phyloP scores from a whole-genome alignment of 92 coral and sea anemone genomes.

The Hydrozoanthus gracilis region DNA sequence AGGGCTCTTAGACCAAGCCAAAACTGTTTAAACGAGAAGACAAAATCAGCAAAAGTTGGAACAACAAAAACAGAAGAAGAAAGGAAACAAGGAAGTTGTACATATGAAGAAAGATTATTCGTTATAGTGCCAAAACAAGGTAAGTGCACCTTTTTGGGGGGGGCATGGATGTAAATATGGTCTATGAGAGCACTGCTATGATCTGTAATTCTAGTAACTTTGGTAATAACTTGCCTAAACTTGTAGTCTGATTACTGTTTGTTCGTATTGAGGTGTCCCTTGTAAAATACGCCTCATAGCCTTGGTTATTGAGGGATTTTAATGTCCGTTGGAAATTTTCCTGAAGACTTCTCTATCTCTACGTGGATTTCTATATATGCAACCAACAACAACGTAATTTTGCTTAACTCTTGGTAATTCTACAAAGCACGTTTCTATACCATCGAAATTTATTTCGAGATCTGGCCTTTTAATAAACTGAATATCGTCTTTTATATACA shows the following conservation, averaged over 20 bases:
- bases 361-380: conserved; percentile 49
- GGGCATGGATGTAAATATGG: conserved; percentile 43
- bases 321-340: conserved; percentile 19
- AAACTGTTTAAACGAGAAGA: no score
- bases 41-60: no score
- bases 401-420: conserved; percentile 47
- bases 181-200: conserved; percentile 41
- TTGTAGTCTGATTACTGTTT: conserved; percentile 51
- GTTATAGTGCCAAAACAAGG: neutral
- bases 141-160: neutral
- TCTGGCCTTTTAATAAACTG: conserved; percentile 45
- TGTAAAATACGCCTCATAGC: conserved; percentile 38
- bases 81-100: neutral
- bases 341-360: conserved; percentile 39
- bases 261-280: conserved; percentile 48
- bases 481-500: conserved; percentile 33
- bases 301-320: conserved; percentile 23
- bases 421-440: conserved; percentile 52
- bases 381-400: conserved; percentile 52
- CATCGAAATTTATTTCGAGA: conserved; percentile 27
- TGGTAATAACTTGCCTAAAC: conserved; percentile 38
- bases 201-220: conserved; percentile 50
- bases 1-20: neutral
- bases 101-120: neutral
- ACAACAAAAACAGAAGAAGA: neutral